Evolutionary conservation across 2,888 invertebrate genomes (phyloP).

Genomic region (Drosophila basisetae): DNA sequence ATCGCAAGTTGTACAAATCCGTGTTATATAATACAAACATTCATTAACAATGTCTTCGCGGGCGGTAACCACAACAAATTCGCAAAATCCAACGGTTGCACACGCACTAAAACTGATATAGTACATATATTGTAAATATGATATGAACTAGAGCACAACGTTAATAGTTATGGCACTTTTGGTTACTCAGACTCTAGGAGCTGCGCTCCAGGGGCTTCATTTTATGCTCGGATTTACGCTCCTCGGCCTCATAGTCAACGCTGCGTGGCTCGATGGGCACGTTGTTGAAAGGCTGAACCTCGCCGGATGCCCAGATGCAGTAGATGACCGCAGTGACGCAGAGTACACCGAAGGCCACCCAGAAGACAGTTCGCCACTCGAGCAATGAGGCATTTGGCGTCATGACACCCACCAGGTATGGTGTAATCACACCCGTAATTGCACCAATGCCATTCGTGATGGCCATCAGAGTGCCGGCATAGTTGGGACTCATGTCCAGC

Average conservation of each 20-base stretch:
- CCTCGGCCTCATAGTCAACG: slow-evolving; percentile 65
- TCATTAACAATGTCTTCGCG: slow-evolving; percentile 39
- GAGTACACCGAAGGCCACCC: slow-evolving; percentile 91
- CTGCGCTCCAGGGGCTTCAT: slow-evolving; percentile 51
- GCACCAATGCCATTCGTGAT: slow-evolving; percentile 90
- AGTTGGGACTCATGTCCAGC: slow-evolving; percentile 89
- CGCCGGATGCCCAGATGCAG: slow-evolving; percentile 90
- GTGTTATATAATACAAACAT: slow-evolving; percentile 22
- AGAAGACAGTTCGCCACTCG: slow-evolving; percentile 93
- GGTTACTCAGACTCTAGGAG: slow-evolving; percentile 47
- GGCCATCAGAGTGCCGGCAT: slow-evolving; percentile 89
- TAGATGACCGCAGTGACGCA: slow-evolving; percentile 89
- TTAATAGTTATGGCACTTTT: slow-evolving; percentile 61
- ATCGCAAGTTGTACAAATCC: slow-evolving; percentile 31
- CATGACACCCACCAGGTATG: slow-evolving; percentile 88
- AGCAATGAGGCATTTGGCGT: slow-evolving; percentile 88
- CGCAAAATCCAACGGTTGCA: slow-evolving; percentile 33
- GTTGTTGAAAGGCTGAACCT: slow-evolving; percentile 92
- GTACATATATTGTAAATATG: slow-evolving; percentile 20
- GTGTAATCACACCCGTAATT: slow-evolving; percentile 89
- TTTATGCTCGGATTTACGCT: slow-evolving; percentile 55
- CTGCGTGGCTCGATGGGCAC: slow-evolving; percentile 40
- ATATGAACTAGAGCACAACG: slow-evolving; percentile 34
- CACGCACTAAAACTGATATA: slow-evolving; percentile 16
- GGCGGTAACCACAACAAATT: slow-evolving; percentile 27